Conservation (phyloP, 2,888 invertebrate genomes). For the Dicranocentrus wangi region DNA sequence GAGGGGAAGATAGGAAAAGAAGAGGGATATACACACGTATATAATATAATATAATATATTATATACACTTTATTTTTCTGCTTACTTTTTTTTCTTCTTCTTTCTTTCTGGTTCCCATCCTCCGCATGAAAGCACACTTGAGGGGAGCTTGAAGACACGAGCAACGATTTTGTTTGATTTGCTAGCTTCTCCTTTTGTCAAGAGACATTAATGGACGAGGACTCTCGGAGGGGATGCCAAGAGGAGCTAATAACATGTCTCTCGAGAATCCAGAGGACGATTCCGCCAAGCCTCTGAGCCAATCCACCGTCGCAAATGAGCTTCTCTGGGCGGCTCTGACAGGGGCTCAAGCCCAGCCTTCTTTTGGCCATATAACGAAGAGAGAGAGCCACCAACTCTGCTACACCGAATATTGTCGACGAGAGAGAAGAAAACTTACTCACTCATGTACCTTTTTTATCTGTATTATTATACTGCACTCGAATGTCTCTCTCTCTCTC, state of each 20-base stretch:
- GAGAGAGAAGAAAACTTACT: constrained; percentile 30
- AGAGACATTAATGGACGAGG: constrained; percentile 73
- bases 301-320: constrained; percentile 70
- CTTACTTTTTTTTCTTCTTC: constrained; percentile 11
- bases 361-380: too few relatives aligned
- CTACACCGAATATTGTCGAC: constrained; percentile 57
- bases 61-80: constrained; percentile 4
- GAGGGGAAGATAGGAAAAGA: constrained; percentile 8
- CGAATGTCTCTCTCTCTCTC: constrained; percentile 10
- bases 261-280: constrained; percentile 73
- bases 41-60: constrained; percentile 2
- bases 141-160: constrained; percentile 69
- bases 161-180: constrained; percentile 73
- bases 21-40: background rate
- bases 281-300: constrained; percentile 70
- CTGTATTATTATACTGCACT: constrained; percentile 47
- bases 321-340: constrained; percentile 68
- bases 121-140: constrained; percentile 66
- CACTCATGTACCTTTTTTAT: constrained; percentile 57
- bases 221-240: constrained; percentile 72
- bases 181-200: constrained; percentile 73
- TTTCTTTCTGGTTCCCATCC: constrained; percentile 21
- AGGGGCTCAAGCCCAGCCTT: constrained; percentile 65
- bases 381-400: too few relatives aligned
- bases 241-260: constrained; percentile 73